These are phyloP conservation scores for Ailuropoda melanoleuca DNA, from an alignment of 2,113 vertebrate species.

Conservation along the genomic window DNA sequence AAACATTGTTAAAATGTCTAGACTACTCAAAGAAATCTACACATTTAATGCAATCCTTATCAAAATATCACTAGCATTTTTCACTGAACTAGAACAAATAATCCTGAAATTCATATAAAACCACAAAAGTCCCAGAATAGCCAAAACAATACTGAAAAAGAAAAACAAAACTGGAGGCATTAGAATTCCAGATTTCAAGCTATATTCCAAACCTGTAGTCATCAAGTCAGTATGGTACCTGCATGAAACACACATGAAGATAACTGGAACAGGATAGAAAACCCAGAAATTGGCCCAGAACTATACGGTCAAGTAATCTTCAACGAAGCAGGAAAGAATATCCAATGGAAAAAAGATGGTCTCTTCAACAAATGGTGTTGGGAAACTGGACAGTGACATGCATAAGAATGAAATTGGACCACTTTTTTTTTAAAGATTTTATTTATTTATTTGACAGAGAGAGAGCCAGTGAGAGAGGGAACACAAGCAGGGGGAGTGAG, in stretches of 20 bases:
- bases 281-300: not conserved
- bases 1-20: not conserved
- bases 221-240: not conserved
- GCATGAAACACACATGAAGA: too few species aligned
- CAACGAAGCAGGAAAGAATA: not conserved
- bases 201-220: not conserved
- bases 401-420: not conserved
- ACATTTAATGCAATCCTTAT: not conserved
- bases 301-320: not conserved
- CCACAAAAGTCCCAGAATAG: not conserved
- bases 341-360: not conserved
- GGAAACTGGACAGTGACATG: not conserved
- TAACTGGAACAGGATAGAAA: not conserved
- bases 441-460: too few species aligned
- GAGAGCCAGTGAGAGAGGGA: too few species aligned
- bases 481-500: too few species aligned
- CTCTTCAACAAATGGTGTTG: not conserved
- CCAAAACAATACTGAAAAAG: not conserved
- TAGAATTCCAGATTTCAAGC: not conserved
- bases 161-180: not conserved
- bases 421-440: too few species aligned
- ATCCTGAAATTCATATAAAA: not conserved
- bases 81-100: not conserved
- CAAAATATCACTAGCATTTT: not conserved
- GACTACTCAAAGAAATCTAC: not conserved